These are phyloP conservation scores for Verasper variegatus DNA, from an alignment of 2,113 vertebrate species.

Conservation along the genomic window DNA sequence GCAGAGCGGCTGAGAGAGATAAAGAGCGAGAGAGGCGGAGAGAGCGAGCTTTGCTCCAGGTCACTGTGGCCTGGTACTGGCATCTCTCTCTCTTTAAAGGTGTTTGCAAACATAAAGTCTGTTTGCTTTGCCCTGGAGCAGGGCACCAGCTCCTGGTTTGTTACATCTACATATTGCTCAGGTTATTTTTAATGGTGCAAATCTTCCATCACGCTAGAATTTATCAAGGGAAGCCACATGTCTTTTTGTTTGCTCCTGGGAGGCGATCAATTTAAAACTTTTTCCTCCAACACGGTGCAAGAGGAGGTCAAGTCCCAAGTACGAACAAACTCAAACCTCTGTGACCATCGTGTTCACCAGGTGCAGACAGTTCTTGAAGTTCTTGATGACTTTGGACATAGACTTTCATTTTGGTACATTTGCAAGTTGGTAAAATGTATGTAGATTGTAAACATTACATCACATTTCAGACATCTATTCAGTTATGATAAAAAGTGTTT, in stretches of 20 bases:
- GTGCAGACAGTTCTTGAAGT: too few relatives aligned
- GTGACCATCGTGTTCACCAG: too few relatives aligned
- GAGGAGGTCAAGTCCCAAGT: slow-evolving; percentile 41
- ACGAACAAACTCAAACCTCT: slow-evolving; percentile 40
- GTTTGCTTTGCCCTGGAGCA: slow-evolving; percentile 69
- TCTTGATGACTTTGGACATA: too few relatives aligned
- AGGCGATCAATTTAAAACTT: slow-evolving; percentile 1
- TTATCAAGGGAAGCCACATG: slow-evolving; percentile 69
- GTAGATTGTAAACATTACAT: too few relatives aligned
- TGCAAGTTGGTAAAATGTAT: too few relatives aligned
- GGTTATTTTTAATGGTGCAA: slow-evolving; percentile 53
- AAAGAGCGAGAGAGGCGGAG: slow-evolving; percentile 29
- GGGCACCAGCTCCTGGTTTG: slow-evolving; percentile 20
- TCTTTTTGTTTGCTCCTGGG: background rate
- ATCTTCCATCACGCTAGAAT: slow-evolving; percentile 53
- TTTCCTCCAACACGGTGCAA: slow-evolving; percentile 2
- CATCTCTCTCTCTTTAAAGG: slow-evolving; percentile 43
- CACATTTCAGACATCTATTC: too few relatives aligned
- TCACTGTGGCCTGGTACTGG: slow-evolving; percentile 58
- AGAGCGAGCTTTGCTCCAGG: slow-evolving; percentile 57
- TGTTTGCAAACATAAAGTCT: slow-evolving; percentile 63
- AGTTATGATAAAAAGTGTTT: too few relatives aligned
- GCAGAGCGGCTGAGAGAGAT: slow-evolving; percentile 34
- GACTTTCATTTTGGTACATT: too few relatives aligned
- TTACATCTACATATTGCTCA: slow-evolving; percentile 62